Conservation (phyloP, 1,140 invertebrate species). For the Zophobas morio region DNA sequence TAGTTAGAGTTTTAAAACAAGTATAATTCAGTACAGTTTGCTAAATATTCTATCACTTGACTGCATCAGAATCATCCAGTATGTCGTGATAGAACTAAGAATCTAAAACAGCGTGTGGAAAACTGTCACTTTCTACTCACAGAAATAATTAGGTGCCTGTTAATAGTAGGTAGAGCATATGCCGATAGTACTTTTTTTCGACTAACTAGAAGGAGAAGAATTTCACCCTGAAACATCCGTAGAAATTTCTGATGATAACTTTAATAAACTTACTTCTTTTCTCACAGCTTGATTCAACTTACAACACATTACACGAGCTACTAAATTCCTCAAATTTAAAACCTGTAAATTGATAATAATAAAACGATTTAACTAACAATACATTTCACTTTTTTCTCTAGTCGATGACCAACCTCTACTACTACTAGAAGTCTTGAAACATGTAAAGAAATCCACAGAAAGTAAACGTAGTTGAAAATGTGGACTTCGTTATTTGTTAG, state of each 20-base stretch:
- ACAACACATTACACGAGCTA: not conserved
- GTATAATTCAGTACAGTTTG: too few relatives aligned
- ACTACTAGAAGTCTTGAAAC: not conserved
- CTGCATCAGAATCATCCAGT: conserved; percentile 32
- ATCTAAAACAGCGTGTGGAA: conserved; percentile 6
- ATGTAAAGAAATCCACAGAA: conserved; percentile 19
- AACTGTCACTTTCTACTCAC: conserved; percentile 1
- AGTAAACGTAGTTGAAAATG: conserved; percentile 2
- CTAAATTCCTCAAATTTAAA: not conserved
- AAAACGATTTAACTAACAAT: not conserved
- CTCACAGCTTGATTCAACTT: not conserved
- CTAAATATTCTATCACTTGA: not conserved
- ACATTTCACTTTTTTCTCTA: not conserved
- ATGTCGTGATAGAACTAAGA: conserved; percentile 25
- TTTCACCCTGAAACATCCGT: not conserved
- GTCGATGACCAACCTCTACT: conserved; percentile 2
- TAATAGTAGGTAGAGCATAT: conserved; percentile 20
- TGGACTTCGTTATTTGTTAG: conserved; percentile 7
- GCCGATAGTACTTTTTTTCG: not conserved
- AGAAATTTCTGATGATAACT: not conserved
- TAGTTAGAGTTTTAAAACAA: too few relatives aligned
- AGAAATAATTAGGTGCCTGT: conserved; percentile 1
- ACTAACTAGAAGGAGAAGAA: not conserved
- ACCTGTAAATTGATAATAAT: not conserved
- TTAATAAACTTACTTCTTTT: not conserved